phyloP scores from a whole-genome alignment of 2,888 invertebrate species.

The Theretra japonica region DNA sequence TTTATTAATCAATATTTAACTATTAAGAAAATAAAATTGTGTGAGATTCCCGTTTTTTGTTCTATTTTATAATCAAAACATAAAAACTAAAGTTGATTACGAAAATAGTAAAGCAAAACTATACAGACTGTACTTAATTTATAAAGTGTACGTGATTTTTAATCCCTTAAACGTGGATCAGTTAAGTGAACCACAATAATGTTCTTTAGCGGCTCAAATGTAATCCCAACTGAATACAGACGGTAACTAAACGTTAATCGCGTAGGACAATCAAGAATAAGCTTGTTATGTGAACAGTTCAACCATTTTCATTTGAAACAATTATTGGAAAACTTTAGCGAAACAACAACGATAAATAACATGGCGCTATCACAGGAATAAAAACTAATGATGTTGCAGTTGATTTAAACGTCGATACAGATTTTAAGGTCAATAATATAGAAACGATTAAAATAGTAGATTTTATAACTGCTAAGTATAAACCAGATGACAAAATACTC shows the following conservation, averaged over 20 bases:
- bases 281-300: conserved; percentile 20
- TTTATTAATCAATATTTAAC: too few species aligned
- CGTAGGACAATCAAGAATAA: conserved; percentile 37
- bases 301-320: conserved; percentile 8
- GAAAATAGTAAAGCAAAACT: background rate
- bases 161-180: conserved; percentile 4
- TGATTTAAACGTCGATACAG: conserved; percentile 41
- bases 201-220: conserved; percentile 37
- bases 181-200: conserved; percentile 10
- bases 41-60: too few species aligned
- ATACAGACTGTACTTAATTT: background rate
- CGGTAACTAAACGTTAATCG: conserved; percentile 45
- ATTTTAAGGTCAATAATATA: conserved; percentile 41
- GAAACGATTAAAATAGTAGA: background rate
- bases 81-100: background rate
- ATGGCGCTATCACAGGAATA: conserved; percentile 74
- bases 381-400: conserved; percentile 52
- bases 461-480: too few species aligned
- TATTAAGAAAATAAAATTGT: too few species aligned
- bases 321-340: conserved; percentile 38
- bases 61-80: background rate
- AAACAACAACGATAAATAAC: conserved; percentile 45
- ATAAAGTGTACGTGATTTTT: background rate
- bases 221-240: conserved; percentile 40
- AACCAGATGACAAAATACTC: background rate